Conservation (phyloP, 2,797 vertebrate species). For the Alca torda region DNA sequence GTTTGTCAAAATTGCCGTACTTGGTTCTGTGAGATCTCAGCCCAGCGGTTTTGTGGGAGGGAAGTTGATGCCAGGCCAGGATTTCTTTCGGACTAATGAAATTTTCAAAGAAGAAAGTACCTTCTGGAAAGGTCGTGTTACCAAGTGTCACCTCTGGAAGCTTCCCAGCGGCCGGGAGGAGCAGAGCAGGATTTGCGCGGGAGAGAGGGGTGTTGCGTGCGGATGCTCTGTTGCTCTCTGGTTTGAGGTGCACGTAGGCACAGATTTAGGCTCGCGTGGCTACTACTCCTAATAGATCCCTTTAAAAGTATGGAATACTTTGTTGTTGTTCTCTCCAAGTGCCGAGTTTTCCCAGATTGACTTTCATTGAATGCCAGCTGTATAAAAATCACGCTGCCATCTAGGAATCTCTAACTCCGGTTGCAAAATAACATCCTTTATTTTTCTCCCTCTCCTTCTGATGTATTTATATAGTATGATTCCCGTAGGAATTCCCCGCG, state of each 20-base stretch:
- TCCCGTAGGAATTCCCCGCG: not conserved
- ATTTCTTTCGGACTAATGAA: not conserved
- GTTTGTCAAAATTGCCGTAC: fast-evolving
- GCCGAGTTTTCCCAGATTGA: not conserved
- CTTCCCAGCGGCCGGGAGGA: not conserved
- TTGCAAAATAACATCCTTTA: not conserved
- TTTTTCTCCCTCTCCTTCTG: not conserved
- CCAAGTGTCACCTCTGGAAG: not conserved
- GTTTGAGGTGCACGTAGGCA: not conserved
- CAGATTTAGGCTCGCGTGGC: fast-evolving
- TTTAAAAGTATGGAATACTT: not conserved
- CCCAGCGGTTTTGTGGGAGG: not conserved
- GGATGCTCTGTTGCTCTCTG: not conserved
- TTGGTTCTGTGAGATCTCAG: not conserved
- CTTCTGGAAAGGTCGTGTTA: not conserved
- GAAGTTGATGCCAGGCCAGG: not conserved
- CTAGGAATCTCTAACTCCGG: not conserved
- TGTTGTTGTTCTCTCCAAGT: not conserved
- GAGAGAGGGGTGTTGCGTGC: fast-evolving
- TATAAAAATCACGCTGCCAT: not conserved
- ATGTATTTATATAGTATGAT: not conserved
- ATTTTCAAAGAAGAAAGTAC: not conserved
- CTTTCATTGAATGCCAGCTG: not conserved
- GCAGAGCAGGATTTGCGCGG: not conserved
- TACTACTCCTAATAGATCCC: not conserved